Evolutionary conservation across 2,797 vertebrate species (phyloP), one percentile per base, ranked within the genome.

Genomic region (Labroides dimidiatus): DNA sequence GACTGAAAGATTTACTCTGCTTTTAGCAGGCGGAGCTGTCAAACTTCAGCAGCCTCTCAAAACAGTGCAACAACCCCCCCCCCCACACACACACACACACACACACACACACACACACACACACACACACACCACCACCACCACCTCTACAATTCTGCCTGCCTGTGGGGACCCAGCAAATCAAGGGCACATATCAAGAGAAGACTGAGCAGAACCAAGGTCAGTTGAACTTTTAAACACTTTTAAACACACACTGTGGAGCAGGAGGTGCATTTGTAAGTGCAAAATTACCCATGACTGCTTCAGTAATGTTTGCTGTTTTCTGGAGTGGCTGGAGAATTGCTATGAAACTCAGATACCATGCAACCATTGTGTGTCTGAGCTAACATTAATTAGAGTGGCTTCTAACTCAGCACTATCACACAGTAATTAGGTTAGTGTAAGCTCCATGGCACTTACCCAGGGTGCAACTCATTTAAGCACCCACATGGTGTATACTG

Each of bases 401-500:
- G 58, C 42, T 77, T 61, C 78, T 66, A 70, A 62, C 58, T 78
- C 19, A 0, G 42, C 69, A 66, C 23, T 66, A 65, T 75, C 60
- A 41, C 59, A 60, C 44, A 47, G 33, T 80, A 84, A 85, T 87
- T 69, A 80, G 47, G 73, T 79, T 84, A 69, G 62, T 47, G 56
- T 85, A 81, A 79, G 66, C 79, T 82, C 78, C 58, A 23, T 65
- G 75, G 51, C 55, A 51, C 10, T 4, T 48, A 80, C 36, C 61
- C 61, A 52, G 41, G 58, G 36, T 64, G 64, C 63, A 60, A 27
- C 44, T 75, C 33, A 49, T 75, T 61, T 69, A 42, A 72, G 59
- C 51, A 68, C 6, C 12, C 44, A 47, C n/a, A 49, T 45, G 39
- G 47, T 48, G 53, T 64, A 55, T 72, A 45, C 43, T 56, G 21